These are phyloP conservation scores for Branchellion lobata DNA, from an alignment of 2,888 invertebrate genomes.

Conservation along the genomic window DNA sequence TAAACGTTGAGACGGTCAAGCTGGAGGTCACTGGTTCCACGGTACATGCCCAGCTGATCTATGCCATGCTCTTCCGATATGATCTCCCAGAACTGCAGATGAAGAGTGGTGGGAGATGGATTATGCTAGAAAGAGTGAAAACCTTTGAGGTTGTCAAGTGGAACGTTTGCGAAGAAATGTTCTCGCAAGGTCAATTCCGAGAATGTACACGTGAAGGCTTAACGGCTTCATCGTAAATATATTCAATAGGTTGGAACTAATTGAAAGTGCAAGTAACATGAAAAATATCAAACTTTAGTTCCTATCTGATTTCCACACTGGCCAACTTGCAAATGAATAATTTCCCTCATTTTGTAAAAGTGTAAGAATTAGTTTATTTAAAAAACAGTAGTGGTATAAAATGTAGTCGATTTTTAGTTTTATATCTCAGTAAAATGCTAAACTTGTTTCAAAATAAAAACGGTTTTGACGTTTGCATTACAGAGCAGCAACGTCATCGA, in stretches of 20 bases:
- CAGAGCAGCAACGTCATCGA: neutral
- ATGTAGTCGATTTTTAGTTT: slow-evolving; percentile 7
- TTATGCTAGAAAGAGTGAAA: neutral
- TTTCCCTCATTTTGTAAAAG: slow-evolving; percentile 42
- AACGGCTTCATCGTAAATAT: too few relatives aligned
- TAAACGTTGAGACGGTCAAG: slow-evolving; percentile 70
- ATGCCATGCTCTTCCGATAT: slow-evolving; percentile 61
- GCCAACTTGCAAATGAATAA: slow-evolving; percentile 46
- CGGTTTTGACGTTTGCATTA: slow-evolving; percentile 4
- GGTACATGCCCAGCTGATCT: slow-evolving; percentile 56
- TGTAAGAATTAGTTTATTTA: neutral
- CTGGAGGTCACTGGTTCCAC: slow-evolving; percentile 54
- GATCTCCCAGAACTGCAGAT: slow-evolving; percentile 56
- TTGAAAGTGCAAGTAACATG: too few relatives aligned
- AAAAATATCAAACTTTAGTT: slow-evolving; percentile 40
- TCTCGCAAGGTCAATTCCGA: neutral
- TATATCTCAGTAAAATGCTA: slow-evolving; percentile 2
- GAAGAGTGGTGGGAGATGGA: too few relatives aligned
- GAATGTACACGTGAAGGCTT: neutral
- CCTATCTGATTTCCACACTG: slow-evolving; percentile 46
- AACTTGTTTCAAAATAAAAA: slow-evolving; percentile 17
- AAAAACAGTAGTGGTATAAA: neutral
- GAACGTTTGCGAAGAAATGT: neutral
- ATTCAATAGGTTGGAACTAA: too few relatives aligned
- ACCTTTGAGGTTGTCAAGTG: neutral